Evolutionary conservation across 2,113 vertebrate genomes (phyloP), one percentile per base, ranked within the genome.

Genomic region (Zootoca vivipara): DNA sequence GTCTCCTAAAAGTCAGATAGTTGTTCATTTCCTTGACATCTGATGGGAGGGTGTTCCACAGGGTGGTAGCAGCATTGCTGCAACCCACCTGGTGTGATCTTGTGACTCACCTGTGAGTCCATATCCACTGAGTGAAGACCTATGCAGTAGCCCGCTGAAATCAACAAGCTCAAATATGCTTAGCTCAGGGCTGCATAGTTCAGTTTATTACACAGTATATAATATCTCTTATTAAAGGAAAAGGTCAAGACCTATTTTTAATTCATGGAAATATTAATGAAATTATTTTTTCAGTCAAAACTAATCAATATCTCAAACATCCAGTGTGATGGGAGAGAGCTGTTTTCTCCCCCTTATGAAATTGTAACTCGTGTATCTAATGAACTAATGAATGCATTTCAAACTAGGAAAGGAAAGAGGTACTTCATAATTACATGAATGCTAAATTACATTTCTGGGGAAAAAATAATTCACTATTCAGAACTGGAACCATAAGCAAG

Each of bases 401-500:
- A n/a, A 42, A 78, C 35, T 30, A 42, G 28, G 56, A 78, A n/a
- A 3, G 22, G 16, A 64, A 75, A 20, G 26, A 77, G 24, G 38
- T 62, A 46, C 62, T 78, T 86, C 62, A 86, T 86, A 86, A 78
- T 78, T 86, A 78, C 30, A 69, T 67, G 22, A 75, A 82, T 15
- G 85, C 52, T 87, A 78, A 84, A 26, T 79, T 40, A 86, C 79
- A 38, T 38, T 90, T 64, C 56, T 78, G 70, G 82, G 85, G 62
- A 4, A 3, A 46, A 89, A 92, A 84, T 13, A 0, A 46, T 38
- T 90, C 89, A 80, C 81, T 72, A 82, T 83, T 72, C 85, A 52
- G n/a, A 56, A 86, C 83, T 75, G 87, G 92, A 91, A 70, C 80
- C 74, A 88, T 85, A 88, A 70, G 22, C 69, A 38, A 88, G 87